Evolutionary conservation across 2,113 vertebrate species (phyloP).

Genomic region (Theristicus caerulescens): DNA sequence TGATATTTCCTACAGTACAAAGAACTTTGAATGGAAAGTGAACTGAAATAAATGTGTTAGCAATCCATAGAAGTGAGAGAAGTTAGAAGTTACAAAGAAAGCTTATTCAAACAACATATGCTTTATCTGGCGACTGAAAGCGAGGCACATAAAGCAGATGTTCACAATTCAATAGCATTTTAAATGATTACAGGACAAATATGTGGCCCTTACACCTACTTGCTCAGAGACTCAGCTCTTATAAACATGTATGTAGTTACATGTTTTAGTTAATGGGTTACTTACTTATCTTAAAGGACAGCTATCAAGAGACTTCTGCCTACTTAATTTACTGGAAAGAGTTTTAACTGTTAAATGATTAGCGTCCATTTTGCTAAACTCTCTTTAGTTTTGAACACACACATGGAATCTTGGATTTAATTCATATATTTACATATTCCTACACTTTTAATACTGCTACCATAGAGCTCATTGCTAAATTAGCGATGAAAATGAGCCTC

Average conservation of each 20-base stretch:
- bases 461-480: conserved; percentile 41
- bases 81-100: conserved; percentile 49
- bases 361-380: not conserved
- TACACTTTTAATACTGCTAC: conserved; percentile 27
- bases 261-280: not conserved
- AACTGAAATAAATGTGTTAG: conserved; percentile 64
- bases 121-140: not conserved
- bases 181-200: not conserved
- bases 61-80: conserved; percentile 41
- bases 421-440: conserved; percentile 33
- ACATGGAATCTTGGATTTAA: conserved; percentile 30
- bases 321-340: not conserved
- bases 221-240: not conserved
- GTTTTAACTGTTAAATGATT: not conserved
- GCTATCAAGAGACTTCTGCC: not conserved
- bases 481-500: conserved; percentile 40
- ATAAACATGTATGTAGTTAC: not conserved
- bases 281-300: not conserved
- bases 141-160: not conserved
- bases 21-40: conserved; percentile 48
- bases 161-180: not conserved
- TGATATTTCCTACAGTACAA: conserved; percentile 41
- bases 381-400: not conserved
- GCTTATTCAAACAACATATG: conserved; percentile 38
- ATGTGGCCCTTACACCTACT: not conserved